A percentile compares a stretch with the other conserved stretches of the same genome.
phyloP scores from a whole-genome alignment of 2,888 invertebrate species.

The Brachyopa scutellaris region DNA sequence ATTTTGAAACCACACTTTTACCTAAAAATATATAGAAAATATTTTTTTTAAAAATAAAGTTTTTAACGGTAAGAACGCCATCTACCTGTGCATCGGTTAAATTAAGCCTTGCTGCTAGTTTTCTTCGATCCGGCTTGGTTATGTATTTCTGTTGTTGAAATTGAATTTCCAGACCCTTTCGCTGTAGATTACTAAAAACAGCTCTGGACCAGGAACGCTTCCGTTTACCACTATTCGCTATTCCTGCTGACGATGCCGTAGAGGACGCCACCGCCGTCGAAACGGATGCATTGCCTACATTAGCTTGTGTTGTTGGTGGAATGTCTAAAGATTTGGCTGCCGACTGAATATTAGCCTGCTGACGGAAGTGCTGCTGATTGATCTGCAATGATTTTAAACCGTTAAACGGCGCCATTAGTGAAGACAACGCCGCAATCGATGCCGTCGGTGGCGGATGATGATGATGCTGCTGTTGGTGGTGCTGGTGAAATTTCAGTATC shows the following conservation, averaged over 20 bases:
- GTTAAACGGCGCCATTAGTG: slow-evolving; percentile 77
- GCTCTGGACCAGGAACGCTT: slow-evolving; percentile 97
- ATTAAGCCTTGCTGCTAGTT: slow-evolving; percentile 94
- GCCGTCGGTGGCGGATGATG: slow-evolving; percentile 73
- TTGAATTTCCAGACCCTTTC: slow-evolving; percentile 95
- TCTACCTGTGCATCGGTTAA: slow-evolving; percentile 95
- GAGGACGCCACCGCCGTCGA: slow-evolving; percentile 27
- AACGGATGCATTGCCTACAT: slow-evolving; percentile 52
- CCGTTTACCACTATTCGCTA: slow-evolving; percentile 83
- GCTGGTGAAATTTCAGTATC: slow-evolving; percentile 62
- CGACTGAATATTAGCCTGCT: slow-evolving; percentile 73
- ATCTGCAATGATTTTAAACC: slow-evolving; percentile 78
- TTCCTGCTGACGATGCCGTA: slow-evolving; percentile 31
- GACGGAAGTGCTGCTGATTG: slow-evolving; percentile 75
- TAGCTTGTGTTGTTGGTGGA: slow-evolving; percentile 70
- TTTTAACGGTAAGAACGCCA: no score
- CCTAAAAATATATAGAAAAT: slow-evolving; percentile 83
- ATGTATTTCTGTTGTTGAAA: slow-evolving; percentile 98
- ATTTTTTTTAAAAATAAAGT: no score
- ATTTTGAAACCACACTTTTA: slow-evolving; percentile 96
- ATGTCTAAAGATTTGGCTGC: slow-evolving; percentile 76
- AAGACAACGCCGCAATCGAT: slow-evolving; percentile 73
- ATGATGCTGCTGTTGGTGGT: slow-evolving; percentile 52
- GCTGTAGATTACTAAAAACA: slow-evolving; percentile 95
- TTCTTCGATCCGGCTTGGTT: slow-evolving; percentile 95